Conservation (phyloP, 2,888 invertebrate genomes). For the Drosophila cognata region DNA sequence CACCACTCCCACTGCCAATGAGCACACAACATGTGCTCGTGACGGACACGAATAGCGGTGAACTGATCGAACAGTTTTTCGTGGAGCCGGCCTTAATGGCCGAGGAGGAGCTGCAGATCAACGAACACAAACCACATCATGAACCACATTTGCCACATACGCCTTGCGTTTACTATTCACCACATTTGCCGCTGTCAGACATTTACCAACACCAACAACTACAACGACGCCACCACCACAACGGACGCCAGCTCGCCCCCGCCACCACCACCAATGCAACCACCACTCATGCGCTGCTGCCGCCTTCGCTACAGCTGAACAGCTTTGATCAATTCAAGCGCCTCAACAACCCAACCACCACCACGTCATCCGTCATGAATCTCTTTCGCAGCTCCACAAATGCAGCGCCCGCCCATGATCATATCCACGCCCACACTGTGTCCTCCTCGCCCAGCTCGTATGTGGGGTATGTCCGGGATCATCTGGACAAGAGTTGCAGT, state of each 20-base stretch:
- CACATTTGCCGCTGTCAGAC: slow-evolving; percentile 72
- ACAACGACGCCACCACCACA: slow-evolving; percentile 57
- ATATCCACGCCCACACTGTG: slow-evolving; percentile 66
- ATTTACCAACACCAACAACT: slow-evolving; percentile 60
- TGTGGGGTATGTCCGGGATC: slow-evolving; percentile 83
- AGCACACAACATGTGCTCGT: slow-evolving; percentile 78
- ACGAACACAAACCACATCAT: slow-evolving; percentile 62
- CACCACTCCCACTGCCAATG: slow-evolving; percentile 58
- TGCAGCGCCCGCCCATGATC: slow-evolving; percentile 27
- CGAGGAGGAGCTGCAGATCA: slow-evolving; percentile 57
- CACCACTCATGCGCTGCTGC: slow-evolving; percentile 62
- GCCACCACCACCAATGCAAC: slow-evolving; percentile 46
- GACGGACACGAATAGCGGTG: slow-evolving; percentile 79
- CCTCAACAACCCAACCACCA: slow-evolving; percentile 62
- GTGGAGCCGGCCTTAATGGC: slow-evolving; percentile 77
- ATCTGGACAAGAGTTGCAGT: slow-evolving; percentile 82
- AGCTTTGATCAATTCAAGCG: slow-evolving; percentile 83
- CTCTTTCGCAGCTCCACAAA: slow-evolving; percentile 83
- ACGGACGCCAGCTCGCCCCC: slow-evolving; percentile 75
- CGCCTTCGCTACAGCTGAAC: slow-evolving; percentile 59
- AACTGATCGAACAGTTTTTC: slow-evolving; percentile 76
- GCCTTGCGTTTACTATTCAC: slow-evolving; percentile 82
- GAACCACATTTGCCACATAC: slow-evolving; percentile 71
- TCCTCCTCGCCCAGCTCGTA: slow-evolving; percentile 83
- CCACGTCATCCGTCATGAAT: slow-evolving; percentile 82